Conservation (phyloP, 2,797 vertebrate genomes). For the Chaunax sp. region DNA sequence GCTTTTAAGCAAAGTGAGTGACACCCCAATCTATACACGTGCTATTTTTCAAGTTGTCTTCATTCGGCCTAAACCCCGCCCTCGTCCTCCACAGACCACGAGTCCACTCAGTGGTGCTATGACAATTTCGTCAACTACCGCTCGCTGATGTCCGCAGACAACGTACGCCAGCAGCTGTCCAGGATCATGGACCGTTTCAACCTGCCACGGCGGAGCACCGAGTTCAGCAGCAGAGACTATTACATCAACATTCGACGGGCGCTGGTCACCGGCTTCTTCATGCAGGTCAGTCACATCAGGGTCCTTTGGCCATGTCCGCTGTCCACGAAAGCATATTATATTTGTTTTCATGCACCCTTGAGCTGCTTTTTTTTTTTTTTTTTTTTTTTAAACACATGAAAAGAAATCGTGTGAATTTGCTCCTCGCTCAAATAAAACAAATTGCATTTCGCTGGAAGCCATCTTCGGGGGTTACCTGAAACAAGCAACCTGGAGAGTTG, state of each 20-base stretch:
- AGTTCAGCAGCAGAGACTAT: constrained; percentile 97
- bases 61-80: fast-evolving
- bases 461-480: constrained; percentile 77
- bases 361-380: constrained; percentile 55
- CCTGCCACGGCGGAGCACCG: constrained; percentile 94
- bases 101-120: constrained; percentile 99
- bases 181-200: constrained; percentile 99
- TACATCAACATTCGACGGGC: constrained; percentile 99
- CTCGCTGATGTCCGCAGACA: constrained; percentile 99
- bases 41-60: background rate
- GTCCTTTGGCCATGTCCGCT: too few species aligned
- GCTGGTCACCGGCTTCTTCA: constrained; percentile 97
- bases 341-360: too few species aligned
- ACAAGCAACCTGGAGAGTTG: constrained; percentile 81
- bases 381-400: constrained; percentile 50
- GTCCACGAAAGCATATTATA: too few species aligned
- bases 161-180: constrained; percentile 97
- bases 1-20: constrained; percentile 97
- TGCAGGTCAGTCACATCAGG: constrained; percentile 86
- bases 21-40: constrained; percentile 17
- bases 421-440: constrained; percentile 75
- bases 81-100: constrained; percentile 88
- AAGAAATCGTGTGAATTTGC: constrained; percentile 77
- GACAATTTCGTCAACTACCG: constrained; percentile 99
- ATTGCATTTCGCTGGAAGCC: constrained; percentile 72